phyloP scores from a whole-genome alignment of 2,113 vertebrate species.

The Pluvialis apricaria region DNA sequence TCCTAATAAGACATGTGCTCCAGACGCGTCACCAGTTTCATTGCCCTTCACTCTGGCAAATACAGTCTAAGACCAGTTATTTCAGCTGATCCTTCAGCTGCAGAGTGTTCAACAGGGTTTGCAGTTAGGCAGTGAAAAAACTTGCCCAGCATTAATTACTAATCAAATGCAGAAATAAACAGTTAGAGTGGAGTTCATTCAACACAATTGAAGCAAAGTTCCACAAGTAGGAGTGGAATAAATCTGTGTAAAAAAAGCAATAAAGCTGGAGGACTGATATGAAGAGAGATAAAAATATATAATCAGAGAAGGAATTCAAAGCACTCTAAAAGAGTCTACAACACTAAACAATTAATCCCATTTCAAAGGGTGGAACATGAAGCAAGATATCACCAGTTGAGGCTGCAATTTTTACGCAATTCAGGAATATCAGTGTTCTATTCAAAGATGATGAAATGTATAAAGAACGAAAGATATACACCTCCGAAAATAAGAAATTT shows the following conservation, averaged over 20 bases:
- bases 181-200: neutral
- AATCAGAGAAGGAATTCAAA: neutral
- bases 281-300: slow-evolving; percentile 5
- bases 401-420: neutral
- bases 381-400: neutral
- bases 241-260: neutral
- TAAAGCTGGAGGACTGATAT: neutral
- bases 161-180: slow-evolving; percentile 10
- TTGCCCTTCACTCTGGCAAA: neutral
- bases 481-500: neutral
- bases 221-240: neutral
- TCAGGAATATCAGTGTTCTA: neutral
- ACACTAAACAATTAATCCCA: slow-evolving; percentile 16
- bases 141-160: neutral
- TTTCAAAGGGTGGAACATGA: neutral
- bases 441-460: neutral
- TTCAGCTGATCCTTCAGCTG: neutral
- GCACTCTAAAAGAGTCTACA: neutral
- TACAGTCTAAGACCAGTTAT: neutral
- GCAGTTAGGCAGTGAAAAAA: neutral
- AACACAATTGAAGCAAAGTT: neutral
- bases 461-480: neutral
- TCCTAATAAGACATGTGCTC: too few species aligned
- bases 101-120: neutral
- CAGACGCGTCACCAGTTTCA: too few species aligned